A percentile compares a stretch with the other conserved stretches of the same genome.
phyloP scores from a whole-genome alignment of 2,888 invertebrate genomes.

The Macrosoma leucophasiata region DNA sequence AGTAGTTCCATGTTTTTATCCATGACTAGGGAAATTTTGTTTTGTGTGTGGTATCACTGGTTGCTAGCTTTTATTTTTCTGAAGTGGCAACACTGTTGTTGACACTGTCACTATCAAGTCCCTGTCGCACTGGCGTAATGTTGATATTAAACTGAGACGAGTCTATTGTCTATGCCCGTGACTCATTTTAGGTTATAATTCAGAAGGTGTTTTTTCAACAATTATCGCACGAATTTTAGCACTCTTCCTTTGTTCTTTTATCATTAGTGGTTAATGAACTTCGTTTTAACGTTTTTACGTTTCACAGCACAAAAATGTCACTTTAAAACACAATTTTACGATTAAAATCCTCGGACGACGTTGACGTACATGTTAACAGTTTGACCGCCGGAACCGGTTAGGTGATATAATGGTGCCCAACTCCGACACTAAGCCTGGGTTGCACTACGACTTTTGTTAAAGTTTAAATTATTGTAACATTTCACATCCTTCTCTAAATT shows the following conservation, averaged over 20 bases:
- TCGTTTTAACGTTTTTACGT: constrained; percentile 9
- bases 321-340: constrained; percentile 8
- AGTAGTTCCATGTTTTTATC: constrained; percentile 14
- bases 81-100: no score
- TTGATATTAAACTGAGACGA: constrained; percentile 7
- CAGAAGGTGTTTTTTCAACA: constrained; percentile 5
- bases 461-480: no score
- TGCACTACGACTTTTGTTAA: no score
- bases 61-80: background rate
- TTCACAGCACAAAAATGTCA: constrained; percentile 10
- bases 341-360: no score
- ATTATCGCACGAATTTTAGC: constrained; percentile 6
- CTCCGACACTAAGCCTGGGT: no score
- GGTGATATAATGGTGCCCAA: no score
- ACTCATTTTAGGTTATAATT: constrained; percentile 9
- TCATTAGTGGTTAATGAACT: constrained; percentile 7
- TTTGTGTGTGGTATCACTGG: constrained; percentile 3
- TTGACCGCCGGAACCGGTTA: no score
- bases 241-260: constrained; percentile 5
- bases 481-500: no score
- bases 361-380: constrained; percentile 7
- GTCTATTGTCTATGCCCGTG: constrained; percentile 8
- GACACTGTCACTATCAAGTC: constrained; percentile 1
- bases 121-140: constrained; percentile 3
- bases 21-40: no score